These are phyloP conservation scores for Ctenomys sociabilis DNA, from an alignment of 2,113 vertebrate species.

Conservation along the genomic window DNA sequence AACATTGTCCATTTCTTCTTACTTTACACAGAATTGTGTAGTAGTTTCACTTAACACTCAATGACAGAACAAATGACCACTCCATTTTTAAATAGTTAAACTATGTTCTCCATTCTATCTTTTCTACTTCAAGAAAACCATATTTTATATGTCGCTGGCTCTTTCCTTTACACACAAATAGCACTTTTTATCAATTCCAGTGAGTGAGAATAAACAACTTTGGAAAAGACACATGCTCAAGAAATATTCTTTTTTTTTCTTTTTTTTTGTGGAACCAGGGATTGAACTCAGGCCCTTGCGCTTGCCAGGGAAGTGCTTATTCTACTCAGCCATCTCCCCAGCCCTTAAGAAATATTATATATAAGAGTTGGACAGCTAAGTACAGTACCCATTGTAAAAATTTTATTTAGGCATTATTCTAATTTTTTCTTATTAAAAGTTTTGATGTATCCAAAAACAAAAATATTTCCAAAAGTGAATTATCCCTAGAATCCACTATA, in stretches of 20 bases:
- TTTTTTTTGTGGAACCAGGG: too few species aligned
- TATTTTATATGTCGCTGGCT: background rate
- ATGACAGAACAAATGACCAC: background rate
- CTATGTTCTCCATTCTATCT: background rate
- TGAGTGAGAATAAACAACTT: conserved; percentile 50
- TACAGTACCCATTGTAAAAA: background rate
- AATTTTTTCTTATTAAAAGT: conserved; percentile 11
- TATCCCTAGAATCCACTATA: background rate
- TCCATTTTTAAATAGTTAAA: conserved; percentile 40
- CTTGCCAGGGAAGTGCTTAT: too few species aligned
- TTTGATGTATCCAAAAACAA: background rate
- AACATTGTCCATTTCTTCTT: background rate
- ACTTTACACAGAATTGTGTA: background rate
- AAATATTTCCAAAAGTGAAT: background rate
- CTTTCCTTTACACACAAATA: conserved; percentile 59
- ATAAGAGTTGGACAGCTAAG: background rate
- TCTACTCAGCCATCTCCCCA: too few species aligned
- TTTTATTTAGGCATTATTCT: background rate
- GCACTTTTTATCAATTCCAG: conserved; percentile 51
- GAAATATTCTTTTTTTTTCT: too few species aligned
- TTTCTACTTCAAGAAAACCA: conserved; percentile 43
- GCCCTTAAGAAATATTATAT: background rate
- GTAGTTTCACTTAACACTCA: background rate
- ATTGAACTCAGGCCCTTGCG: too few species aligned
- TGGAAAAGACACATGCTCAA: background rate